Percentiles rank a stretch among this genome's conserved stretches.
Evolutionary conservation across 2,113 vertebrate genomes (phyloP).

Genomic region (Ia io): DNA sequence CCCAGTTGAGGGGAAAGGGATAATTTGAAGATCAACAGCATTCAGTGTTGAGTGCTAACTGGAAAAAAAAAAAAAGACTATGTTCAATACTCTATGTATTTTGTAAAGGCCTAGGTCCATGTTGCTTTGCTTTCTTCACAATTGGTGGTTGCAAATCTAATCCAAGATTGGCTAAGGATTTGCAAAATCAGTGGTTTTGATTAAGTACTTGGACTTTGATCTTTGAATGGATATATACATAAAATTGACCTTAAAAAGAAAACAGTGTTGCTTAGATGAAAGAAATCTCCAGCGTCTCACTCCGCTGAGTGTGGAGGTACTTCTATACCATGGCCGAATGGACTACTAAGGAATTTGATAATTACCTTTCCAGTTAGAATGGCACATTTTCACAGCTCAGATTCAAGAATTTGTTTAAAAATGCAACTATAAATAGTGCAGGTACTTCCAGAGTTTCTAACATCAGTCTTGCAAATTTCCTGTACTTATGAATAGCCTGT

Average conservation of each 20-base stretch:
- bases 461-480: constrained; percentile 70
- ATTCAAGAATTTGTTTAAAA: constrained; percentile 72
- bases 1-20: background rate
- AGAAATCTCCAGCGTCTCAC: background rate
- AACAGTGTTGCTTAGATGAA: constrained; percentile 37
- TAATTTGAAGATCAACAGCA: background rate
- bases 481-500: constrained; percentile 70
- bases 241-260: constrained; percentile 64
- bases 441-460: constrained; percentile 72
- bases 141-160: constrained; percentile 21
- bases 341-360: constrained; percentile 69
- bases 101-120: background rate
- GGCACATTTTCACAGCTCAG: constrained; percentile 66
- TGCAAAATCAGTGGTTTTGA: constrained; percentile 63
- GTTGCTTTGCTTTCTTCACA: constrained; percentile 39
- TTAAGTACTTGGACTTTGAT: constrained; percentile 62
- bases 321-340: constrained; percentile 48
- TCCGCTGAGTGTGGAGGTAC: background rate
- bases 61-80: background rate
- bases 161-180: constrained; percentile 34
- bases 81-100: background rate
- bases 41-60: background rate
- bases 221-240: constrained; percentile 34
- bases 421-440: constrained; percentile 75
- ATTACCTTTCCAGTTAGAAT: constrained; percentile 73